Base-by-base conservation (phyloP, 2,888 invertebrate genomes). In the Ellobium chinense region DNA sequence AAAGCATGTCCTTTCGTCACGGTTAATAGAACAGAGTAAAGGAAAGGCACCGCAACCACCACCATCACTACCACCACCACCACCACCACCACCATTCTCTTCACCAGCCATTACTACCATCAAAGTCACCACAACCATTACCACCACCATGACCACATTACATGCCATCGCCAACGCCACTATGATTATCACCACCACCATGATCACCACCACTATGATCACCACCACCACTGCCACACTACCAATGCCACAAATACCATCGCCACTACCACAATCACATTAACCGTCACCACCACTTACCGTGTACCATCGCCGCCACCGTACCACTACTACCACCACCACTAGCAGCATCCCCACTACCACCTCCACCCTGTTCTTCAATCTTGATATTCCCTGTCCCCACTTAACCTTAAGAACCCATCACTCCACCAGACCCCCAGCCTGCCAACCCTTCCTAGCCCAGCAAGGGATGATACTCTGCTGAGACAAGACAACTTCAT, bases 111-210 rank as follows among this genome's bases (percentile, higher is more conserved):
- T n/a, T n/a, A n/a, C n/a, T n/a, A n/a, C n/a, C n/a, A n/a, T n/a
- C n/a, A n/a, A n/a, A n/a, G n/a, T n/a, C n/a, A n/a, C n/a, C n/a
- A n/a, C n/a, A n/a, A n/a, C n/a, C n/a, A n/a, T n/a, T n/a, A n/a
- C n/a, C n/a, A n/a, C n/a, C n/a, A n/a, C n/a, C n/a, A n/a, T n/a
- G n/a, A n/a, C n/a, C n/a, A n/a, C n/a, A n/a, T n/a, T n/a, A n/a
- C n/a, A n/a, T n/a, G n/a, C n/a, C n/a, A n/a, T n/a, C n/a, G n/a
- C n/a, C n/a, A n/a, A n/a, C n/a, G n/a, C n/a, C n/a, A n/a, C n/a
- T n/a, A n/a, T n/a, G n/a, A n/a, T n/a, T 62, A n/a, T 9, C n/a
- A 62, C 62, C 7, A 62, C 62, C n/a, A 62, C 62, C n/a, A 62
- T 27, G 27, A 18, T n/a, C n/a, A n/a, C n/a, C n/a, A n/a, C n/a